These are phyloP conservation scores for Desmophyllum pertusum DNA, from an alignment of 92 coral and sea anemone genomes.

Conservation along the genomic window DNA sequence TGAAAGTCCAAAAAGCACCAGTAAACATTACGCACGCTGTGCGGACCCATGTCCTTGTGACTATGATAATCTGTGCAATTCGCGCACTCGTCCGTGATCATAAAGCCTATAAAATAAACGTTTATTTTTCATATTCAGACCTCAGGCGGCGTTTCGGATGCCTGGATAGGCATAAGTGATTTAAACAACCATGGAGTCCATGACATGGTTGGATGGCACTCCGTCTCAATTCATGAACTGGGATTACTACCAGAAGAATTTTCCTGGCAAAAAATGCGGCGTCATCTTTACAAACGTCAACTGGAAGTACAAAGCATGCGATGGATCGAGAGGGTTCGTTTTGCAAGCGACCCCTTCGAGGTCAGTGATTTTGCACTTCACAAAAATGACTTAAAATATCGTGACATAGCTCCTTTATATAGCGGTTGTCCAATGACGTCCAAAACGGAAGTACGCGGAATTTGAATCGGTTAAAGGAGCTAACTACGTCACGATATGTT, in stretches of 20 bases:
- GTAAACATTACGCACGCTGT: too few relatives aligned
- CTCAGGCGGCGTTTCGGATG: conserved; percentile 60
- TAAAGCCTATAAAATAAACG: too few relatives aligned
- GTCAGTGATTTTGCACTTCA: conserved; percentile 51
- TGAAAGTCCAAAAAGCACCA: too few relatives aligned
- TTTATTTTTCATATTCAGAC: conserved; percentile 19
- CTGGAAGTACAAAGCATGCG: conserved; percentile 88
- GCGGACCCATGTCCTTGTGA: too few relatives aligned
- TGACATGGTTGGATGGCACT: conserved; percentile 88
- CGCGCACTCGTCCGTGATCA: too few relatives aligned
- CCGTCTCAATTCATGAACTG: conserved; percentile 69
- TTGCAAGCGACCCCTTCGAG: conserved; percentile 88
- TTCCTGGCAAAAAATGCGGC: conserved; percentile 77
- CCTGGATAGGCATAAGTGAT: conserved; percentile 98
- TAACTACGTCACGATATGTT: too few relatives aligned
- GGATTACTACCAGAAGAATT: conserved; percentile 66
- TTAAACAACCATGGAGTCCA: conserved; percentile 55
- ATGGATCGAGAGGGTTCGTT: conserved; percentile 78
- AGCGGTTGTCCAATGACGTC: too few relatives aligned
- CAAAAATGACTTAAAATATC: too few relatives aligned
- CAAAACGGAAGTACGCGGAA: too few relatives aligned
- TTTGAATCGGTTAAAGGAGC: too few relatives aligned
- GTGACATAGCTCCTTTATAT: too few relatives aligned
- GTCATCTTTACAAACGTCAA: conserved; percentile 62
- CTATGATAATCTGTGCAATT: too few relatives aligned